These are phyloP conservation scores for Ericerus pela DNA, from an alignment of 1,140 invertebrate genomes.

Conservation along the genomic window DNA sequence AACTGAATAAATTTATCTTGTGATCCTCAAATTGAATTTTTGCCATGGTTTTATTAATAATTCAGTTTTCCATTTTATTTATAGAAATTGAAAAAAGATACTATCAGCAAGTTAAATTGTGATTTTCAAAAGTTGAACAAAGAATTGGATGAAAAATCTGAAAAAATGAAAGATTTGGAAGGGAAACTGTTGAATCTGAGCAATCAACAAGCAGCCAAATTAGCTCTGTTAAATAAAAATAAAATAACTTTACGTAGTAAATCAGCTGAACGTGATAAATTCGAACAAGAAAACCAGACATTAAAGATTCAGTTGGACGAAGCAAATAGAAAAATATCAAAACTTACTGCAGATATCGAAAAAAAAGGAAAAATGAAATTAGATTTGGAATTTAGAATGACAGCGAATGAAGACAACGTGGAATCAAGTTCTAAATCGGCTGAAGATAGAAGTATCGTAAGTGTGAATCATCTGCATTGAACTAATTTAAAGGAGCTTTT, in stretches of 20 bases:
- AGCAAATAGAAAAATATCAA: not conserved
- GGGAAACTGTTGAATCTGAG: not conserved
- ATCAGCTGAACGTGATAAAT: slow-evolving; percentile 1
- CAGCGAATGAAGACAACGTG: not conserved
- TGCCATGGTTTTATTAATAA: not conserved
- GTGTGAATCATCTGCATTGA: not conserved
- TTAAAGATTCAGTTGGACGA: not conserved
- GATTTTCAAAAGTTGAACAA: not conserved
- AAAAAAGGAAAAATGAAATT: slow-evolving; percentile 3
- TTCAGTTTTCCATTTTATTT: not conserved
- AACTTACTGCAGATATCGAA: not conserved
- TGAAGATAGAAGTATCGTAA: not conserved
- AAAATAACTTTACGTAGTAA: not conserved
- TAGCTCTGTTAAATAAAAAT: not conserved
- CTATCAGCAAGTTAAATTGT: not conserved
- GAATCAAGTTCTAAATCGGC: not conserved
- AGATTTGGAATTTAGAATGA: not conserved
- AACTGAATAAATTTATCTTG: not conserved
- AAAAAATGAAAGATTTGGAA: not conserved
- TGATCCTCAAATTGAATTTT: not conserved
- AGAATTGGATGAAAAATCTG: not conserved
- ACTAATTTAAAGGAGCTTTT: not conserved
- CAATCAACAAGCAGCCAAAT: slow-evolving; percentile 7
- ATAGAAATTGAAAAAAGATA: not conserved
- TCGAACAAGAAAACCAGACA: not conserved